phyloP scores from a whole-genome alignment of 1,140 invertebrate genomes.

The Chironomus tepperi region DNA sequence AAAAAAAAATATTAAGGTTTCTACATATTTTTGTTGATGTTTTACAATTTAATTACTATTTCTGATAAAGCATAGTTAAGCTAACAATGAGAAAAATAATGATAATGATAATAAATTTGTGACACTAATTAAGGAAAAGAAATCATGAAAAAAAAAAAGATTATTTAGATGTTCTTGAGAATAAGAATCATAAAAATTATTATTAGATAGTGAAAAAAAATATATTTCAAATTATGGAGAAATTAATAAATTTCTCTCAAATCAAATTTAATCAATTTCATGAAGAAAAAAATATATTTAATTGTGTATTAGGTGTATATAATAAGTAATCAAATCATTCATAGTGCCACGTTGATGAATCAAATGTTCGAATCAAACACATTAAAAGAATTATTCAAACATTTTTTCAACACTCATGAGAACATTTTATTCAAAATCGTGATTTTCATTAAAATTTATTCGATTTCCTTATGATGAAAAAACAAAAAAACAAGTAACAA shows the following conservation, averaged over 20 bases:
- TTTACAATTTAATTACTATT: background rate
- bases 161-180: background rate
- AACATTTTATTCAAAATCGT: background rate
- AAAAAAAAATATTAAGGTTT: background rate
- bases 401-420: background rate
- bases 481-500: background rate
- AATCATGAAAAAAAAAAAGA: background rate
- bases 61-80: background rate
- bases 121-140: background rate
- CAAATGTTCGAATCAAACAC: background rate
- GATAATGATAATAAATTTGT: background rate
- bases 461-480: background rate
- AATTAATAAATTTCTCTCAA: background rate
- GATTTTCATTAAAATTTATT: background rate
- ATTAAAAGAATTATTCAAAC: background rate
- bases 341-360: background rate
- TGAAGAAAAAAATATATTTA: background rate
- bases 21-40: background rate
- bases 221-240: background rate
- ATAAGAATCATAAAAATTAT: background rate
- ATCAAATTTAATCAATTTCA: constrained; percentile 9
- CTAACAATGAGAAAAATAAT: background rate
- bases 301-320: constrained; percentile 7
- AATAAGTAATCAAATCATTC: constrained; percentile 5
- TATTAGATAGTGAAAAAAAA: constrained; percentile 4